Percentiles rank a stretch among this genome's conserved stretches.
Evolutionary conservation across 2,797 vertebrate species (phyloP).

Genomic region (Erpetoichthys calabaricus): DNA sequence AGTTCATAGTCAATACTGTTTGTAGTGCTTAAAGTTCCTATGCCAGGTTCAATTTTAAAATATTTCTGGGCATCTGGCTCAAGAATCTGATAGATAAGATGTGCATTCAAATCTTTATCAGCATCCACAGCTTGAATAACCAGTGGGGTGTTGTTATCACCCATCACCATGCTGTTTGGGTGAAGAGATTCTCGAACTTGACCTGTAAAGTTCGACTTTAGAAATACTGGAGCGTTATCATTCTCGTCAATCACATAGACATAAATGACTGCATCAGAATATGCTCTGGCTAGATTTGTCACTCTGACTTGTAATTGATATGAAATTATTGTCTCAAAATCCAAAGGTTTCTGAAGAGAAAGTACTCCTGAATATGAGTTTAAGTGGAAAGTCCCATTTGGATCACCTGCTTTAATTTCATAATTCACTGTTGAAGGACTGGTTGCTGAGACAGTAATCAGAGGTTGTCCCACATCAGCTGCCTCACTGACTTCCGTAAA

Average conservation of each 20-base stretch:
- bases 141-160: constrained; percentile 63
- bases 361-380: constrained; percentile 74
- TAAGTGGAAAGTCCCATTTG: constrained; percentile 62
- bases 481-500: constrained; percentile 77
- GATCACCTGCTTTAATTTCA: constrained; percentile 69
- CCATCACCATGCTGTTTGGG: constrained; percentile 69
- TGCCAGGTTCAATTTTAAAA: constrained; percentile 73
- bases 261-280: constrained; percentile 45
- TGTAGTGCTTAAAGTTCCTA: constrained; percentile 64
- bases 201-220: constrained; percentile 53
- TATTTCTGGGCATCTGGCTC: constrained; percentile 62
- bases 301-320: constrained; percentile 70
- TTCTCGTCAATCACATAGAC: constrained; percentile 85
- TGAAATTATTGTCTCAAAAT: constrained; percentile 66
- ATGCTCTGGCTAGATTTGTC: constrained; percentile 58
- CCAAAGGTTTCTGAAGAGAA: constrained; percentile 54
- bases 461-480: constrained; percentile 48
- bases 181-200: constrained; percentile 71
- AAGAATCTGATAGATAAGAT: constrained; percentile 73
- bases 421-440: constrained; percentile 71
- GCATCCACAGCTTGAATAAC: constrained; percentile 70
- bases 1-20: constrained; percentile 70
- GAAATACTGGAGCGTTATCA: constrained; percentile 71
- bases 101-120: constrained; percentile 69
- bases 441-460: constrained; percentile 58